These are phyloP conservation scores for Seira sanloemensis DNA, from an alignment of 2,888 invertebrate species.

Conservation along the genomic window DNA sequence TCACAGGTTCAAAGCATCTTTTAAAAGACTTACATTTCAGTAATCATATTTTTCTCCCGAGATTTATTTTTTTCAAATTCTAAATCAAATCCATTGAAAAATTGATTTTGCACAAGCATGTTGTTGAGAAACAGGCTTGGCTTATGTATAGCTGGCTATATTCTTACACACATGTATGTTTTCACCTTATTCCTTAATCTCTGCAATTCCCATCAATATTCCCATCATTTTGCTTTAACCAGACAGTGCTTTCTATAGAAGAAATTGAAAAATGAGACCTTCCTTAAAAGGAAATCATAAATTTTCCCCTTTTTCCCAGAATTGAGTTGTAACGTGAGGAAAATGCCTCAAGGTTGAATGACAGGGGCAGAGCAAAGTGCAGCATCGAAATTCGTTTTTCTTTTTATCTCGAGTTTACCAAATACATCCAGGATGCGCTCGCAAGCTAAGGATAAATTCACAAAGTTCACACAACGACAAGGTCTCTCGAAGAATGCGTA, in stretches of 20 bases:
- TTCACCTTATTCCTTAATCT: not conserved
- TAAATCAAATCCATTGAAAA: not conserved
- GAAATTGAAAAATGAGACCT: slow-evolving; percentile 51
- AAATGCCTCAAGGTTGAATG: not conserved
- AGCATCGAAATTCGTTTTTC: not conserved
- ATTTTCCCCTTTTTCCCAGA: not conserved
- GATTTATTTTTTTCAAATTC: too few species aligned
- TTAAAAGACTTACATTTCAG: too few species aligned
- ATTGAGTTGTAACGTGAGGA: not conserved
- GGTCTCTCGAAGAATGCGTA: too few species aligned
- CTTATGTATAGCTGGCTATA: too few species aligned
- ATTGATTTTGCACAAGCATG: not conserved
- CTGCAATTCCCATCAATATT: slow-evolving; percentile 1
- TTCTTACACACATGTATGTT: not conserved
- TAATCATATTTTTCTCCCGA: too few species aligned
- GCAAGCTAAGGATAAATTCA: too few species aligned
- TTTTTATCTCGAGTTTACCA: too few species aligned
- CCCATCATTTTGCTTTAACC: not conserved
- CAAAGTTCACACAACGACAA: too few species aligned
- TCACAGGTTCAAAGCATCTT: not conserved
- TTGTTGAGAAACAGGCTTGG: not conserved
- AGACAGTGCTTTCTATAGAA: slow-evolving; percentile 32
- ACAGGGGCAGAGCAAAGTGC: not conserved
- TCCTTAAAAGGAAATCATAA: not conserved
- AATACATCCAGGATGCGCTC: too few species aligned